Base-by-base conservation (phyloP, 2,113 vertebrate species). In the Atlantisia rogersi region DNA sequence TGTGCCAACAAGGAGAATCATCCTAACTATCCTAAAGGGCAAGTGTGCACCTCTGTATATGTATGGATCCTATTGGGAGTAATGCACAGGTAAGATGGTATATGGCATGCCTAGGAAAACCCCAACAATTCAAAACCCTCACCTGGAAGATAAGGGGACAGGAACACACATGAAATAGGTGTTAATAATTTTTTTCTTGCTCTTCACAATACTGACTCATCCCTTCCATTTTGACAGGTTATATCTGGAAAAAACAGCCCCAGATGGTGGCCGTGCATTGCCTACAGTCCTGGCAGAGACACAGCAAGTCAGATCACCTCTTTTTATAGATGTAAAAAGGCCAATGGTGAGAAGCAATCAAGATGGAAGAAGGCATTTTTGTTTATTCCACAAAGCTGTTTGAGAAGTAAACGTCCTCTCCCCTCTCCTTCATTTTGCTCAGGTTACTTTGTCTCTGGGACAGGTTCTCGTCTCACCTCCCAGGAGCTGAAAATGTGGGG, bases 181-280 rank as follows among this genome's bases (percentile, higher is more conserved):
- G 73, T 79, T 93, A 90, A 88, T 76, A 1, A 12, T 59, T 50
- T 4, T 62, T 48, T 42, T 91, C 65, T 77, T 56, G 10, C 31
- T 53, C 68, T 86, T 35, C 44, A 40, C 11, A 42, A 12, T 32
- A 31, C 69, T 93, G 86, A 93, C 52, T 93, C 90, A 93, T 88
- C 88, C 73, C 32, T 92, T 92, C 90, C 86, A 68, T 71, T 88
- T 88, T 83, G 69, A 69, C 77, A 64, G 64, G 65, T 13, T 89
- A 1, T 67, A 92, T 83, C 76, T 0, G 2, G 76, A 39, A 88
- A 39, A 84, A 88, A 44, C 46, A 70, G 2, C 0, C 1, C 39
- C 32, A 71, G 71, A 69, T 50, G 62, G 39, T 82, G 82, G 76
- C 62, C 84, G 52, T 21, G 44, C 14, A 9, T 55, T 90, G 46